phyloP scores from a whole-genome alignment of 2,888 invertebrate species.

The Ornithoptera alexandrae region DNA sequence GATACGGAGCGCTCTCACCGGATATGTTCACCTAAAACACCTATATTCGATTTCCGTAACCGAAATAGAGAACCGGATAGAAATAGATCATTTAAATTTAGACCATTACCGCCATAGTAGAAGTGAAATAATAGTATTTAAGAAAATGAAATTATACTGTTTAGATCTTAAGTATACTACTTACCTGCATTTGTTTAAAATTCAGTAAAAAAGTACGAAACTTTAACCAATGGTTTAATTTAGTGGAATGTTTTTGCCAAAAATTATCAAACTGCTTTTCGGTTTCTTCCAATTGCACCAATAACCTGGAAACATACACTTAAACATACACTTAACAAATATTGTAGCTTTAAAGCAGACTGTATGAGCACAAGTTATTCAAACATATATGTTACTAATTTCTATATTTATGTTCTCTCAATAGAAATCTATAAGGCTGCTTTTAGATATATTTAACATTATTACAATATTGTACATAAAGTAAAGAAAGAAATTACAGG shows the following conservation, averaged over 20 bases:
- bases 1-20: conserved; percentile 53
- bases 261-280: conserved; percentile 96
- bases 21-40: conserved; percentile 65
- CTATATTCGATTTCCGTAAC: conserved; percentile 68
- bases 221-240: conserved; percentile 93
- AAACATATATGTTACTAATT: too few species aligned
- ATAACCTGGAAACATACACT: conserved; percentile 82
- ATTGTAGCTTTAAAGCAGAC: too few species aligned
- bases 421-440: too few species aligned
- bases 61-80: conserved; percentile 44
- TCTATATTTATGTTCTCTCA: too few species aligned
- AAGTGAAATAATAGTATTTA: too few species aligned
- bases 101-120: conserved; percentile 55
- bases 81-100: conserved; percentile 57
- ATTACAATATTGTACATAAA: too few species aligned
- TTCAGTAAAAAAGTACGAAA: conserved; percentile 96
- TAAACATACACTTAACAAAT: not conserved
- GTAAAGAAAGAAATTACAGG: too few species aligned
- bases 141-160: conserved; percentile 27
- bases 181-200: conserved; percentile 92
- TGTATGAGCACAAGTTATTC: too few species aligned
- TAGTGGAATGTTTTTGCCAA: conserved; percentile 95
- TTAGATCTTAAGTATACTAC: conserved; percentile 30
- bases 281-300: conserved; percentile 96
- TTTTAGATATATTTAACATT: too few species aligned